Base-by-base conservation (phyloP, 2,113 vertebrate genomes). In the Colius striatus region DNA sequence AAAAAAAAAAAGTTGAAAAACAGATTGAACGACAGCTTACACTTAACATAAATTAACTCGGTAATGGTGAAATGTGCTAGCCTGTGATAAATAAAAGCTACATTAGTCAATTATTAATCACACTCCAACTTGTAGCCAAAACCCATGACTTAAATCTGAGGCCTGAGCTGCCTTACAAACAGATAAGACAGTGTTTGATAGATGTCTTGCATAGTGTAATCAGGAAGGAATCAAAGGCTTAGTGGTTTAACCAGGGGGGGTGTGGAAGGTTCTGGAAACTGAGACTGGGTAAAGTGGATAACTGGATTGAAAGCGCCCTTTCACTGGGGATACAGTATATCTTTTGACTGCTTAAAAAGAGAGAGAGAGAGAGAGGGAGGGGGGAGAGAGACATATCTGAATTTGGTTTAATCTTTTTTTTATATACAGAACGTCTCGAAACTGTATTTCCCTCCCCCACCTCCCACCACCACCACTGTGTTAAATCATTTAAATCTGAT, bases 61-160 rank as follows among this genome's bases (percentile, higher is more conserved):
- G 98, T 98, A 98, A 98, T 98, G 98, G 98, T 92, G 91, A 98
- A 98, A 98, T 98, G 98, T 98, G 98, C 98, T 98, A 98, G 98
- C 97, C 98, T 97, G 98, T 98, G 98, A 98, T 98, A 98, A 98
- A 98, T 98, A 98, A 98, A 98, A 98, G 98, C 98, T 97, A 98
- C 98, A 98, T 98, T 98, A 98, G 98, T 98, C 98, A 98, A 98
- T 98, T 98, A 98, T 98, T 98, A 98, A 98, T 98, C 98, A 98
- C 98, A 98, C 98, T 98, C 98, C 96, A 98, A 98, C 98, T 98
- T 98, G 98, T 98, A 98, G 98, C 98, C 98, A 98, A 98, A 98
- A 97, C 98, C 97, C 97, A 98, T 96, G 98, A 98, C 98, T 98
- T 98, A 98, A 98, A 98, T 98, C 98, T 97, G 97, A 97, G 97